phyloP scores from a whole-genome alignment of 2,797 vertebrate genomes.

The Nannoperca australis region DNA sequence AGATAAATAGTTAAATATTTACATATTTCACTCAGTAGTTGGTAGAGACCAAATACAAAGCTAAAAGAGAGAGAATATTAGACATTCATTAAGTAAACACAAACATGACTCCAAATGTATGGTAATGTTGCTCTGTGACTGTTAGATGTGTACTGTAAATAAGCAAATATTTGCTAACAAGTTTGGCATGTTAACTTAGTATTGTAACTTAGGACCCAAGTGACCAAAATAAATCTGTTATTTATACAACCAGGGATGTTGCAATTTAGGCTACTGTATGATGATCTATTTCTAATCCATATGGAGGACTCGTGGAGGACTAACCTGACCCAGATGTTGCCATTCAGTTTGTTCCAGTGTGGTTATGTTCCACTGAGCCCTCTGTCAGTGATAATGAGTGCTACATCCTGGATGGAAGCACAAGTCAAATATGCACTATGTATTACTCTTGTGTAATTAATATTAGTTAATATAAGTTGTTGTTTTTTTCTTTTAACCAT shows the following conservation, averaged over 20 bases:
- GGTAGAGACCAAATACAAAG: not conserved
- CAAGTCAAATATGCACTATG: not conserved
- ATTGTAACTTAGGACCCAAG: too few relatives aligned
- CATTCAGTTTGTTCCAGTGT: not conserved
- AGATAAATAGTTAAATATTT: not conserved
- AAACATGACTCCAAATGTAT: not conserved
- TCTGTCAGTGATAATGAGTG: conserved; percentile 1
- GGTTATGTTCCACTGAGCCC: not conserved
- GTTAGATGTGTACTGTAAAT: not conserved
- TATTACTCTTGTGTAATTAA: not conserved
- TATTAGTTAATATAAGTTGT: not conserved
- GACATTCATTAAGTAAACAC: not conserved
- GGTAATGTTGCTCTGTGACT: not conserved
- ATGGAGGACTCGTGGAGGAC: too few relatives aligned
- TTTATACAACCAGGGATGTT: not conserved
- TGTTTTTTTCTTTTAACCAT: not conserved
- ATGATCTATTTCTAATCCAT: not conserved
- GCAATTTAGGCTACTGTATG: too few relatives aligned
- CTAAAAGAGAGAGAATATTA: not conserved
- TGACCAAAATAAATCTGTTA: too few relatives aligned
- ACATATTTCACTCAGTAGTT: not conserved
- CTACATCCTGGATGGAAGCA: not conserved
- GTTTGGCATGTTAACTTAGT: too few relatives aligned
- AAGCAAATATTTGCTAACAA: not conserved
- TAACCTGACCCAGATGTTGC: conserved; percentile 1